These are phyloP conservation scores for Rhogogaster chlorosoma DNA, from an alignment of 2,888 invertebrate genomes.

Conservation along the genomic window DNA sequence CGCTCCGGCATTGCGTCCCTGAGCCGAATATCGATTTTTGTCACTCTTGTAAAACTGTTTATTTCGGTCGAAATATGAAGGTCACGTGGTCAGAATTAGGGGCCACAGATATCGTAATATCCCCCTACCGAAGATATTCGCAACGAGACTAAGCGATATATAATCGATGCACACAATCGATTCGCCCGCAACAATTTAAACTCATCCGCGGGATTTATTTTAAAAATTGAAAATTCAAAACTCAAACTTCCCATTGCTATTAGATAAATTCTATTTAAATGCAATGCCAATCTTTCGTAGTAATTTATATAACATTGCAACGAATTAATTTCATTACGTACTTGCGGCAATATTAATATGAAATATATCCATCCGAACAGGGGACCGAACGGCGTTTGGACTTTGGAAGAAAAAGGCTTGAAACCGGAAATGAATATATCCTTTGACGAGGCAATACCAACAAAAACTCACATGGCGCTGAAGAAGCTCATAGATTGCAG, in stretches of 20 bases:
- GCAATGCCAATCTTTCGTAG: not conserved
- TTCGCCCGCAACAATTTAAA: not conserved
- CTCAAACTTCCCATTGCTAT: not conserved
- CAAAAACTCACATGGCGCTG: constrained; percentile 96
- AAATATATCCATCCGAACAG: constrained; percentile 76
- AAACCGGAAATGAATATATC: constrained; percentile 91
- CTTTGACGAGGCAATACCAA: constrained; percentile 94
- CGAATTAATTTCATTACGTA: not conserved
- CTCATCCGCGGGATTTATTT: not conserved
- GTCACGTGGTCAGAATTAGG: no score
- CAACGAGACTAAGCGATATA: not conserved
- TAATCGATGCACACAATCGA: not conserved
- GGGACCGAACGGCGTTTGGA: constrained; percentile 98
- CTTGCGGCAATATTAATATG: not conserved
- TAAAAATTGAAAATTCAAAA: not conserved
- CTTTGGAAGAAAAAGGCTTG: constrained; percentile 93
- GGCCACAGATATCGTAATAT: no score
- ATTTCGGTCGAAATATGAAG: no score
- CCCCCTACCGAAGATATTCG: not conserved
- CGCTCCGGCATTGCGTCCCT: no score
- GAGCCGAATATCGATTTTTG: no score
- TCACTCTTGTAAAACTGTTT: no score
- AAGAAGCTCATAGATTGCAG: constrained; percentile 86
- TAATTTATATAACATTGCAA: not conserved
- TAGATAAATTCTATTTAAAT: not conserved